Evolutionary conservation across 2,113 vertebrate genomes (phyloP), one percentile per base, ranked within the genome.

Genomic region (Melanocharis versteri): DNA sequence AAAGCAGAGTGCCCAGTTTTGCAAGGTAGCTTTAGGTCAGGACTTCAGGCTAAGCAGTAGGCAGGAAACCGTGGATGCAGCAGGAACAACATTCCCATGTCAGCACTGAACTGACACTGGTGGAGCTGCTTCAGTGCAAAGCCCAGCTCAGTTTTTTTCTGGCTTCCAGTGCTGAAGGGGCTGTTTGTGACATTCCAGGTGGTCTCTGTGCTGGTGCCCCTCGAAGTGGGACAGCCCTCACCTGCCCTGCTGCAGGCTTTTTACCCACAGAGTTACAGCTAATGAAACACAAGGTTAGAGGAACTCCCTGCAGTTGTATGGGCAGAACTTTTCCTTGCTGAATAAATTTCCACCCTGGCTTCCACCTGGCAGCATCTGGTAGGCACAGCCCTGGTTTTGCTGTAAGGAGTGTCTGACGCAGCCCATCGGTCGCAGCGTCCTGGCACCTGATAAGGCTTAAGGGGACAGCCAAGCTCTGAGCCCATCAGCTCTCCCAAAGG

Each of bases 351-450:
- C 28, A 9, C 13, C 27, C 39, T 62, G 47, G 37, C 39, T 73
- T 33, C 22, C 42, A 20, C 7, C 24, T 53, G 60, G 53, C n/a
- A 75, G 82, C 40, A 44, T 13, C 2, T 13, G 48, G 58, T 40
- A 76, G 48, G 35, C 22, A 7, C 13, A 79, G 76, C 35, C 35
- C 48, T 72, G 48, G 45, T 13, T 64, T 27, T 60, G 72, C 71
- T 86, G 21, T 28, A 7, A 26, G 53, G 44, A 19, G 13, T 51
- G 20, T 42, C 57, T 37, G 7, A 45, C 0, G 0, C 27, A 77
- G 64, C 40, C 53, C 9, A 21, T 39, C 0, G 0, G 30, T 62
- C 80, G 14, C 24, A 39, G 48, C 3, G 1, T 58, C 45, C 51
- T 80, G 80, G 30, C 18, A 11, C 51, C 40, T 58, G 15, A 6